Evolutionary conservation across 2,888 invertebrate genomes (phyloP), one percentile per base, ranked within the genome.

Genomic region (Aphidius colemani): DNA sequence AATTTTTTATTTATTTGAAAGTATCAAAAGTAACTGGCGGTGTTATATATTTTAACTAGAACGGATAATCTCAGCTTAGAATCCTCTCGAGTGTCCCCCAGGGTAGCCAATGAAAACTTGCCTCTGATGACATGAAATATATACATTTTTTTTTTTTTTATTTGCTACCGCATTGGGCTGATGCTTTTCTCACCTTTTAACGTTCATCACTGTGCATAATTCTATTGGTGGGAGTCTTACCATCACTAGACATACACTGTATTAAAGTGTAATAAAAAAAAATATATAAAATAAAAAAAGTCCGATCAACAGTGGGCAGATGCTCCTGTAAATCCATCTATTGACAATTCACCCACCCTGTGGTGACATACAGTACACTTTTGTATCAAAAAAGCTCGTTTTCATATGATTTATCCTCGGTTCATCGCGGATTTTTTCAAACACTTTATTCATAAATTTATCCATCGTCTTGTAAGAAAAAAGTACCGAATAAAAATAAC

Each of bases 11-110:
- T 30, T 30, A 5, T 30, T 30, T 30, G 4, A 5, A 18, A 30
- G 30, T 30, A 30, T 55, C 7, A 53, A 53, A 51, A 64, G 61
- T 65, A 66, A 58, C 60, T 60, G 48, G 48, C 65, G 61, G 63
- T 63, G 60, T 64, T 30, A 30, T 30, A 30, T 30, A 58, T 57
- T 61, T 63, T 43, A 61, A 18, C 65, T 65, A 43, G 64, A 56
- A 44, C 72, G 77, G 80, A 81, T 82, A 77, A 82, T 82, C 81
- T 30, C 81, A 75, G 80, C 80, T 82, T 80, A 81, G 69, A 67
- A 69, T 73, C 72, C 67, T 67, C 71, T 74, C 61, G 66, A 67
- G 70, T 67, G 71, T 71, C 70, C 69, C 30, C 30, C 71, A 61
- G 69, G 63, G 59, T 68, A 67, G 67, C 69, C 75, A 75, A 75